Conservation (phyloP, 2,797 vertebrate species). For the Hydrolagus colliei region DNA sequence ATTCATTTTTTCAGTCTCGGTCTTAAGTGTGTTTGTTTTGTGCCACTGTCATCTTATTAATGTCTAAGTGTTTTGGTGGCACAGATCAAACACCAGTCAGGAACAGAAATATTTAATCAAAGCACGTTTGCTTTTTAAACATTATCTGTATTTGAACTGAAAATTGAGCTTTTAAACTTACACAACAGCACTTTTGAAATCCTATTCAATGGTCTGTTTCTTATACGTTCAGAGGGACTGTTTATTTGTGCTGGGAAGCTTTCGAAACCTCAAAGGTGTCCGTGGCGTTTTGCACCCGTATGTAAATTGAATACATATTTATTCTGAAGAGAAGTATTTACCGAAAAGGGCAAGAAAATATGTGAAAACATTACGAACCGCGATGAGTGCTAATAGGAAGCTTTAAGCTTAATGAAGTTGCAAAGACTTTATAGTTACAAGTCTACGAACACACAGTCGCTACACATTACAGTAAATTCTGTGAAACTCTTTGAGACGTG, state of each 20-base stretch:
- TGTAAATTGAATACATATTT: too few relatives aligned
- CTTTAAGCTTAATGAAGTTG: too few relatives aligned
- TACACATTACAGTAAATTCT: too few relatives aligned
- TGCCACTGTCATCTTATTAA: slow-evolving; percentile 15
- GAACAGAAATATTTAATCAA: neutral
- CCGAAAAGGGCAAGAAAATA: too few relatives aligned
- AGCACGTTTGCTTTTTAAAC: neutral
- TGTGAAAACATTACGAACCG: too few relatives aligned
- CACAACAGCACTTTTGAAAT: neutral
- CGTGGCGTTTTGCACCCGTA: too few relatives aligned
- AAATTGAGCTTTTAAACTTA: neutral
- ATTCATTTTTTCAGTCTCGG: slow-evolving; percentile 17
- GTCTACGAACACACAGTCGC: too few relatives aligned
- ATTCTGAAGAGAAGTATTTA: too few relatives aligned
- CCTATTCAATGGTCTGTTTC: neutral
- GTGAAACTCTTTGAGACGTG: too few relatives aligned
- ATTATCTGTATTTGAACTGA: neutral
- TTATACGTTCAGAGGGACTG: neutral
- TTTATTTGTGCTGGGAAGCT: neutral
- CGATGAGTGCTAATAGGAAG: too few relatives aligned
- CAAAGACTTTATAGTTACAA: too few relatives aligned
- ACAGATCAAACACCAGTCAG: neutral
- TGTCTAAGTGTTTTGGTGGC: neutral
- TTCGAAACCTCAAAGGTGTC: neutral
- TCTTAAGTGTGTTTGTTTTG: neutral